These are phyloP conservation scores for Amiota communis DNA, from an alignment of 2,888 invertebrate genomes.

Conservation along the genomic window DNA sequence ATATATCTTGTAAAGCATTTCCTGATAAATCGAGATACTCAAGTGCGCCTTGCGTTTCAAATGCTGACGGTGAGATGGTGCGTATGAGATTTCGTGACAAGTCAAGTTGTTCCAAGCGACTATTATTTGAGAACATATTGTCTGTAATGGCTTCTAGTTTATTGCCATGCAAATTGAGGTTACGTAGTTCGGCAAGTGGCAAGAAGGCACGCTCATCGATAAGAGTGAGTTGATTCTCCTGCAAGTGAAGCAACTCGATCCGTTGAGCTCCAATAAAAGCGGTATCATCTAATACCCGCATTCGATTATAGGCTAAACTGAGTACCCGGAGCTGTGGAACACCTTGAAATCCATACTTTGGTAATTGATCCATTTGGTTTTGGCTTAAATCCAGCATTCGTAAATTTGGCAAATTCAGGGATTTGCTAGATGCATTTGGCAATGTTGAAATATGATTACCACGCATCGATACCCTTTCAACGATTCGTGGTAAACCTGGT, in stretches of 20 bases:
- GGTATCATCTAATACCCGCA: constrained; percentile 80
- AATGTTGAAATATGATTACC: constrained; percentile 81
- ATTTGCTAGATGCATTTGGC: constrained; percentile 79
- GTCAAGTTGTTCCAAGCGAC: constrained; percentile 79
- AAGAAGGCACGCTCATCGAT: constrained; percentile 80
- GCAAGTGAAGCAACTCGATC: constrained; percentile 83
- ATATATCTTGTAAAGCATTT: constrained; percentile 83
- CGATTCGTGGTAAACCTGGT: constrained; percentile 84
- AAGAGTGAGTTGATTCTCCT: constrained; percentile 82
- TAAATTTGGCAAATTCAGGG: constrained; percentile 82
- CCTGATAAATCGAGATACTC: constrained; percentile 85
- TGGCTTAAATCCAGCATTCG: constrained; percentile 83
- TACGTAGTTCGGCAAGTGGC: constrained; percentile 78
- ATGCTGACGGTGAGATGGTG: constrained; percentile 78
- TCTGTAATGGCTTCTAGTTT: constrained; percentile 81
- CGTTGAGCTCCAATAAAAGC: constrained; percentile 81
- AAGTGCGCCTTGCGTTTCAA: constrained; percentile 79
- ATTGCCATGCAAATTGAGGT: constrained; percentile 85
- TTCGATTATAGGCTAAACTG: constrained; percentile 82
- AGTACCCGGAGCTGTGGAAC: constrained; percentile 81
- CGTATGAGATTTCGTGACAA: constrained; percentile 84
- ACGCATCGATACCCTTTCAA: constrained; percentile 83
- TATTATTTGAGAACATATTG: constrained; percentile 80
- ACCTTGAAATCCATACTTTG: constrained; percentile 78
- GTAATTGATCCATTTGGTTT: constrained; percentile 83